Evolutionary conservation across 2,888 invertebrate species (phyloP), one percentile per base, ranked within the genome.

Genomic region (Hypsopygia costalis): DNA sequence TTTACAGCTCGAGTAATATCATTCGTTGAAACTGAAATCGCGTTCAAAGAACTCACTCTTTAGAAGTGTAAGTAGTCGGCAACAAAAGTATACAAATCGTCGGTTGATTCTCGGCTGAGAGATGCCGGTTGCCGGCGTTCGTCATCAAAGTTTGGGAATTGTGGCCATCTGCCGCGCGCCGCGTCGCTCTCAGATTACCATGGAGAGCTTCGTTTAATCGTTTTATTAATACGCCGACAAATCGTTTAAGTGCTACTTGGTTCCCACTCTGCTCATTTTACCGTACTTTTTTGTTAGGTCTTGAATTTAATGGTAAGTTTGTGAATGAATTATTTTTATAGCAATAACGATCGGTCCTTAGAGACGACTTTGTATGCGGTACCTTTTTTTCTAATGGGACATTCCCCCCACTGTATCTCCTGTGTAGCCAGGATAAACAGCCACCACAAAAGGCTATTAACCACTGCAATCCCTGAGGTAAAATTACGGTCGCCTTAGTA

Each of bases 211-310:
- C 79, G 75, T 85, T 87, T 86, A 88, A 88, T 88, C 87, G 87
- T 87, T 87, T 86, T 86, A 87, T 86, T 87, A 86, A 87, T 86
- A 86, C 86, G 81, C 82, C 83, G 80, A 74, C 81, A 83, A 85
- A 87, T 86, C 83, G 82, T 78, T 85, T 86, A 74, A 80, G 74
- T 75, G 77, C 70, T 69, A 69, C 71, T 73, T 67, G 69, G 65
- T 70, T 74, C 62, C 62, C 64, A 58, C 68, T 64, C 55, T 53
- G 56, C 58, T 62, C 55, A 58, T 61, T 66, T 62, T 52, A 58
- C 57, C 10, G 7, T 29, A 16, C 36, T 31, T 30, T 30, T 31
- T 31, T 37, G 30, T n/a, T 29, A 9, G 3, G 21, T 37, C 36
- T 30, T 30, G 21, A 37, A 22, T 22, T 39, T 10, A 22, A 33